These are phyloP conservation scores for Coremacera marginata DNA, from an alignment of 2,888 invertebrate species.

Conservation along the genomic window DNA sequence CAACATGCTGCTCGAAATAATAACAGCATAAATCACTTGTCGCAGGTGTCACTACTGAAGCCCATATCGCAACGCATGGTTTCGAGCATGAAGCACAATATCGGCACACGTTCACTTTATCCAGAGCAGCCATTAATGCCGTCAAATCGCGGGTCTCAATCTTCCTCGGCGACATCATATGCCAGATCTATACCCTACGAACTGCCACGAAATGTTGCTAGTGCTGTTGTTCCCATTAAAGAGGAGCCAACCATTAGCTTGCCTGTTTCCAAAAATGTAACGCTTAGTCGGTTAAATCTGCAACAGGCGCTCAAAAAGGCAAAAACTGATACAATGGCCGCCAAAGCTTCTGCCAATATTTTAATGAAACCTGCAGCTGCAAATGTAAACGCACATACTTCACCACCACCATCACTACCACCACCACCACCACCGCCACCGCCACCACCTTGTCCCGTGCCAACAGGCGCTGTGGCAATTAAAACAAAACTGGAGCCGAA, in stretches of 20 bases:
- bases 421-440: not conserved
- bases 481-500: conserved; percentile 13
- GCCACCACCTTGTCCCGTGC: not conserved
- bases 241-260: conserved; percentile 13
- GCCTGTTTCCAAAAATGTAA: conserved; percentile 55
- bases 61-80: conserved; percentile 43
- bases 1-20: conserved; percentile 20
- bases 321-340: conserved; percentile 51
- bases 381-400: conserved; percentile 14
- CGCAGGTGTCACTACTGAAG: conserved; percentile 50
- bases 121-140: not conserved
- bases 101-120: conserved; percentile 4
- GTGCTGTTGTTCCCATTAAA: not conserved
- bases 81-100: not conserved
- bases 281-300: conserved; percentile 63
- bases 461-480: not conserved
- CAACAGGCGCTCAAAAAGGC: conserved; percentile 65
- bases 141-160: not conserved
- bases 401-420: not conserved
- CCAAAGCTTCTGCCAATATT: conserved; percentile 44
- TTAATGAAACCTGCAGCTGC: conserved; percentile 6
- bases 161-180: not conserved
- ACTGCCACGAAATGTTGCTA: not conserved
- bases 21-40: conserved; percentile 1
- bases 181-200: not conserved